phyloP scores from a whole-genome alignment of 2,888 invertebrate genomes.

The Apoda limacodes region DNA sequence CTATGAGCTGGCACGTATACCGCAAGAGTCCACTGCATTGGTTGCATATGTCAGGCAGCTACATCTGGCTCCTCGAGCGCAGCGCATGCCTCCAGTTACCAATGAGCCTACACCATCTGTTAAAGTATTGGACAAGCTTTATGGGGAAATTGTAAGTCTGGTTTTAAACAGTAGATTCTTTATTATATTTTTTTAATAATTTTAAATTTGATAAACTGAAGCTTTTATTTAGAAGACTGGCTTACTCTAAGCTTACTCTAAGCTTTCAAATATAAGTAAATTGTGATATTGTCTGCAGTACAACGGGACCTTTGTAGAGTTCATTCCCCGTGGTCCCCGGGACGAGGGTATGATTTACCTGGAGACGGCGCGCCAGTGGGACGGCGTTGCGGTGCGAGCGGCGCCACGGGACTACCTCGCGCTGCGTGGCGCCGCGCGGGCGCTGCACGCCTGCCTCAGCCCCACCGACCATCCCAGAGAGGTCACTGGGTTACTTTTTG shows the following conservation, averaged over 20 bases:
- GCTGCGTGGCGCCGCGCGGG: conserved; percentile 60
- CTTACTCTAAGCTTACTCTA: no score
- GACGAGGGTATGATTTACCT: conserved; percentile 78
- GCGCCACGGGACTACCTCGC: conserved; percentile 82
- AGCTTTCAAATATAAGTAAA: no score
- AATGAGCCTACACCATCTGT: conserved; percentile 55
- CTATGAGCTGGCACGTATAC: conserved; percentile 78
- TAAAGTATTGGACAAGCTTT: conserved; percentile 30
- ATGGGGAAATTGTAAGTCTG: conserved; percentile 41
- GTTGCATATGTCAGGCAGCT: conserved; percentile 81
- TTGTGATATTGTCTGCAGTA: no score
- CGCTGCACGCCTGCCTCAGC: conserved; percentile 83
- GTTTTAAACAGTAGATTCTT: background rate
- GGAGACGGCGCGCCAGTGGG: conserved; percentile 78
- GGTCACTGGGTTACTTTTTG: conserved; percentile 65
- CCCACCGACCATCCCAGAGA: conserved; percentile 81
- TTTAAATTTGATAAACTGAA: no score
- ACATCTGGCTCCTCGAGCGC: conserved; percentile 66
- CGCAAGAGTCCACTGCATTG: conserved; percentile 80
- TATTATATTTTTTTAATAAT: no score
- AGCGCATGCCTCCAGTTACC: conserved; percentile 30
- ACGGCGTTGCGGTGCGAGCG: conserved; percentile 80
- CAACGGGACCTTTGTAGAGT: conserved; percentile 80
- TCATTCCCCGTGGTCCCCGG: conserved; percentile 70
- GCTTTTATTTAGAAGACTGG: no score